A percentile compares a stretch with the other conserved stretches of the same genome.
Conservation (phyloP, 2,797 vertebrate species). For the Gallinago stenura region DNA sequence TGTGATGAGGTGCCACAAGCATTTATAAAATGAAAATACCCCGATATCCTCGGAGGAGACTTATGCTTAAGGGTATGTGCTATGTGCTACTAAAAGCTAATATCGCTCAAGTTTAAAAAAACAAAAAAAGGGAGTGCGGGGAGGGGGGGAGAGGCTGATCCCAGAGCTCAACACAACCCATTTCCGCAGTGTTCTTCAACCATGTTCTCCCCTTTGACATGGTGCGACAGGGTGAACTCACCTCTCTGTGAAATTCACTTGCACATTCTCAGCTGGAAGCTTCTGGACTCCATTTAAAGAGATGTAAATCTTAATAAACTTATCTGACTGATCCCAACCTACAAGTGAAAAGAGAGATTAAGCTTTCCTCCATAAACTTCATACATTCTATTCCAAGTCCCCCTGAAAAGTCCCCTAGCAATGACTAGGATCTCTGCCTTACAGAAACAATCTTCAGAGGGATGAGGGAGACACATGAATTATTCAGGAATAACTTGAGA, state of each 20-base stretch:
- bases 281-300: conserved; percentile 91
- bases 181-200: background rate
- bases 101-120: background rate
- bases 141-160: background rate
- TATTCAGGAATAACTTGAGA: background rate
- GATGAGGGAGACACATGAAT: background rate
- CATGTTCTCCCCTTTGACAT: background rate
- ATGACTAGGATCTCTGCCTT: background rate
- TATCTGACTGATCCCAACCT: conserved; percentile 99
- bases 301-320: conserved; percentile 96
- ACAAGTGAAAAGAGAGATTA: background rate
- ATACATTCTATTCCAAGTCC: background rate
- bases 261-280: conserved; percentile 89
- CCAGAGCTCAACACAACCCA: background rate
- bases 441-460: background rate
- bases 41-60: background rate
- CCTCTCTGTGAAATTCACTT: conserved; percentile 91
- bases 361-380: background rate
- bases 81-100: background rate
- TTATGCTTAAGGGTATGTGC: background rate
- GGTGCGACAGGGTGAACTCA: conserved; percentile 63
- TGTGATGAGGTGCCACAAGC: background rate
- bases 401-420: background rate
- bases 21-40: background rate
- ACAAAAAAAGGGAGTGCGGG: rapidly evolving